Conservation (phyloP, 2,888 invertebrate species). For the Arenicola marina region DNA sequence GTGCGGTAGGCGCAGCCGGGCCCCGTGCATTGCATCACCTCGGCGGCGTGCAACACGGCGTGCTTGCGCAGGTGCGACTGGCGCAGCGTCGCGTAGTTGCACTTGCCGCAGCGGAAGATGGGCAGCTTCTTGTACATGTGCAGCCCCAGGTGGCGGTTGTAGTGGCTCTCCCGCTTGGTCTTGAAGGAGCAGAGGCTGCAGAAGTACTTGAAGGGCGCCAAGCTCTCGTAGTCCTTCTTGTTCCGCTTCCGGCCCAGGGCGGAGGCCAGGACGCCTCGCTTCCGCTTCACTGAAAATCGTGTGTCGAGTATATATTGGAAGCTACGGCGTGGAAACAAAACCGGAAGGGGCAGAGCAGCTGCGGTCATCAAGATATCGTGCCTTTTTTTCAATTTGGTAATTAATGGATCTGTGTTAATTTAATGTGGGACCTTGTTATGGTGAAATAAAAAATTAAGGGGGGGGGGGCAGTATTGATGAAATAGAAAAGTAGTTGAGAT, state of each 20-base stretch:
- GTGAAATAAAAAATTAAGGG: too few relatives aligned
- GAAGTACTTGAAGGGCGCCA: conserved; percentile 65
- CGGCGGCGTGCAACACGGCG: conserved; percentile 49
- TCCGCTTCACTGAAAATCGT: too few relatives aligned
- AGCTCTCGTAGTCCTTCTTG: conserved; percentile 61
- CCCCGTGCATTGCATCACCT: conserved; percentile 41
- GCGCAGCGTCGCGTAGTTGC: conserved; percentile 59
- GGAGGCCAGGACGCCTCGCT: too few relatives aligned
- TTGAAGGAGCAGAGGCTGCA: conserved; percentile 63
- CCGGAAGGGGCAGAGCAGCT: too few relatives aligned
- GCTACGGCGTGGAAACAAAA: too few relatives aligned
- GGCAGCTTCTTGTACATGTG: conserved; percentile 47
- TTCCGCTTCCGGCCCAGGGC: background rate
- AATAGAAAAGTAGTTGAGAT: too few relatives aligned
- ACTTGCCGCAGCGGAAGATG: conserved; percentile 51
- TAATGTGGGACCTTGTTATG: too few relatives aligned
- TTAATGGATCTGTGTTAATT: too few relatives aligned
- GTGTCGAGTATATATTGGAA: too few relatives aligned
- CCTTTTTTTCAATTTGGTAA: too few relatives aligned
- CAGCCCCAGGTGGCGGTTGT: conserved; percentile 54
- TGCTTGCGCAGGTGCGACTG: conserved; percentile 58
- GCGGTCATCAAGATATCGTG: too few relatives aligned
- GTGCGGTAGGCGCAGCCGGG: conserved; percentile 55
- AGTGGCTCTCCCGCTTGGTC: conserved; percentile 62
- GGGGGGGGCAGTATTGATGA: too few relatives aligned